Conservation (phyloP, 2,113 vertebrate species). For the Rhabdornis inornatus region DNA sequence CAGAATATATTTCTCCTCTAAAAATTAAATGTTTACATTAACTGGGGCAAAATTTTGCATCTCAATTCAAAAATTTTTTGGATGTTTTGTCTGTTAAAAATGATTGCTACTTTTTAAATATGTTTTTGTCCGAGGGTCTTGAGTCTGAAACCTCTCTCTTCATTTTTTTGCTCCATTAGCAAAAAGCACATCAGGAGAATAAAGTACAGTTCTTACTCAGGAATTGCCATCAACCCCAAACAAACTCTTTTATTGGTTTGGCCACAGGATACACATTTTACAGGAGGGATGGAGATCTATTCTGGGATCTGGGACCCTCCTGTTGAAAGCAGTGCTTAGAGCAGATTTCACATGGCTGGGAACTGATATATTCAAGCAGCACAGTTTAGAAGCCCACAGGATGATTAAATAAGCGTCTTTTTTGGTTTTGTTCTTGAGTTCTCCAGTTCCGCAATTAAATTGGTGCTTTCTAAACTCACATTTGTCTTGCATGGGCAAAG, state of each 20-base stretch:
- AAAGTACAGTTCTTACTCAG: neutral
- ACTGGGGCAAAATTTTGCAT: neutral
- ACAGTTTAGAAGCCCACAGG: neutral
- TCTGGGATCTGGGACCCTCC: neutral
- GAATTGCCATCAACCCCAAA: neutral
- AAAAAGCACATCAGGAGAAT: neutral
- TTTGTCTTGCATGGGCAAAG: neutral
- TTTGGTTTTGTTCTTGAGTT: neutral
- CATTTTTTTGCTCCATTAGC: neutral
- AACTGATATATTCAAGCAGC: neutral
- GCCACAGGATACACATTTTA: neutral
- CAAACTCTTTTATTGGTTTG: neutral
- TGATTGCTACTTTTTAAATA: neutral
- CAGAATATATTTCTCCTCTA: neutral
- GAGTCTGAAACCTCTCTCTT: neutral
- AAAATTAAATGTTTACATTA: neutral
- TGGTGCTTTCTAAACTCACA: neutral
- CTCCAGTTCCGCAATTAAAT: neutral
- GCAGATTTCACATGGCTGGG: neutral
- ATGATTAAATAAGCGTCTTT: neutral
- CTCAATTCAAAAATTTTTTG: accelerated
- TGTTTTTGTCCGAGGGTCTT: neutral
- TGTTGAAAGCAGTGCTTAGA: neutral
- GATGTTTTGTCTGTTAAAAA: neutral
- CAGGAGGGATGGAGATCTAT: neutral